Conservation (phyloP, 2,797 vertebrate genomes). For the Cyprinella venusta region DNA sequence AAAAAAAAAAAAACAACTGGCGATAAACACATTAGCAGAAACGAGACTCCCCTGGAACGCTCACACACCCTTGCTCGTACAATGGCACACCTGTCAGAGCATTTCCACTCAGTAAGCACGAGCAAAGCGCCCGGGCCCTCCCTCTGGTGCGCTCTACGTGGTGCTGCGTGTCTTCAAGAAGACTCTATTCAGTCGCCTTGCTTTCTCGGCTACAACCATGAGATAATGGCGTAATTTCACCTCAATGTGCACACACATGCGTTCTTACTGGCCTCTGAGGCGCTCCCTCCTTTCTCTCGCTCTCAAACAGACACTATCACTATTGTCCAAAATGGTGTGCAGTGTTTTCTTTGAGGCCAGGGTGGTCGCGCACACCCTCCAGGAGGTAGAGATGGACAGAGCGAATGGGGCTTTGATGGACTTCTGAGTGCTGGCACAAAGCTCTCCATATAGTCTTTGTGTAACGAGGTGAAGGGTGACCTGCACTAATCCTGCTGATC, state of each 20-base stretch:
- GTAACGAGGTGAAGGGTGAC: slow-evolving; percentile 45
- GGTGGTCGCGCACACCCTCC: slow-evolving; percentile 48
- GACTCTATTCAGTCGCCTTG: slow-evolving; percentile 76
- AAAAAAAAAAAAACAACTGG: slow-evolving; percentile 50
- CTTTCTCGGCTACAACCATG: slow-evolving; percentile 76
- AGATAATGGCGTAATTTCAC: slow-evolving; percentile 82
- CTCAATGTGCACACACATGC: slow-evolving; percentile 72
- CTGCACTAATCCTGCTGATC: slow-evolving; percentile 67
- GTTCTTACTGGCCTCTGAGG: slow-evolving; percentile 57
- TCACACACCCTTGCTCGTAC: slow-evolving; percentile 70
- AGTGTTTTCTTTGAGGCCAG: slow-evolving; percentile 56
- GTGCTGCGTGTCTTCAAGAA: slow-evolving; percentile 80
- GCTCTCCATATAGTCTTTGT: slow-evolving; percentile 49
- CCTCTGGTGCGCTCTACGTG: slow-evolving; percentile 75
- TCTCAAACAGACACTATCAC: slow-evolving; percentile 42
- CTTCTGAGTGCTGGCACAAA: slow-evolving; percentile 55
- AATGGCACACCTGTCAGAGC: slow-evolving; percentile 85
- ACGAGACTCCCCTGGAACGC: slow-evolving; percentile 54
- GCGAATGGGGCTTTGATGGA: slow-evolving; percentile 58
- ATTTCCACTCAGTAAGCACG: slow-evolving; percentile 84
- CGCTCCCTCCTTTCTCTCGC: slow-evolving; percentile 53
- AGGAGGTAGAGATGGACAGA: slow-evolving; percentile 55
- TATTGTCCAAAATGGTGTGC: slow-evolving; percentile 40
- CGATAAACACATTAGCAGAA: slow-evolving; percentile 59
- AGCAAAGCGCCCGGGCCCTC: slow-evolving; percentile 77